These are phyloP conservation scores for Drosophila chauvacae DNA, from an alignment of 1,140 invertebrate genomes.

Conservation along the genomic window DNA sequence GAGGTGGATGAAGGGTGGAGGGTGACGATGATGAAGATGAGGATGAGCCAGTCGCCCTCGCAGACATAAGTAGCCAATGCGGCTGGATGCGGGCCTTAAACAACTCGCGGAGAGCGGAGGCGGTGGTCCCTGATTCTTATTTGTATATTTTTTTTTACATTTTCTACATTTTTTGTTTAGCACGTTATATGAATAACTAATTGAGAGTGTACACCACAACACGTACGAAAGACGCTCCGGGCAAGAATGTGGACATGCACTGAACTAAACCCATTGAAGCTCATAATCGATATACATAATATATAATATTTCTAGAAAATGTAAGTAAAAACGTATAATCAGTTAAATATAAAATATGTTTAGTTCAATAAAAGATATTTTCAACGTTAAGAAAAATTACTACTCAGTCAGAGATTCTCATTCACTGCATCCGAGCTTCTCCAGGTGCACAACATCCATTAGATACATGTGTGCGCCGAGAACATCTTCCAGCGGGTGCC, in stretches of 20 bases:
- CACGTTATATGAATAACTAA: conserved; percentile 79
- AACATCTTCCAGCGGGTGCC: conserved; percentile 43
- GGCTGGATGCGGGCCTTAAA: conserved; percentile 67
- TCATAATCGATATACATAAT: neutral
- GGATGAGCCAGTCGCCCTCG: conserved; percentile 27
- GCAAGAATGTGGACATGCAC: conserved; percentile 23
- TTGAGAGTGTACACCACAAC: conserved; percentile 67
- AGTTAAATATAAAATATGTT: neutral
- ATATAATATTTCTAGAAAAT: neutral
- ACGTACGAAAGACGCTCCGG: conserved; percentile 22
- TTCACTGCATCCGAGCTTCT: neutral
- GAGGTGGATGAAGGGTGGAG: neutral
- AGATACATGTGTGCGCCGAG: conserved; percentile 52
- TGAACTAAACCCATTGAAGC: neutral
- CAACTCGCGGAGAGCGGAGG: conserved; percentile 31
- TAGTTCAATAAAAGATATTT: no score
- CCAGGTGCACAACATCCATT: conserved; percentile 51
- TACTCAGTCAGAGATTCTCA: neutral
- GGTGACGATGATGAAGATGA: conserved; percentile 17
- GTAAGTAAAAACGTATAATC: neutral
- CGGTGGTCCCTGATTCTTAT: conserved; percentile 12
- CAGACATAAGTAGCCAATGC: conserved; percentile 68
- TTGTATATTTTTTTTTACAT: conserved; percentile 20
- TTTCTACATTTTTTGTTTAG: conserved; percentile 56
- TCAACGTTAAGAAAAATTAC: no score